Evolutionary conservation across 2,888 invertebrate species (phyloP), one percentile per base, ranked within the genome.

Genomic region (Trachelus troglodyta): DNA sequence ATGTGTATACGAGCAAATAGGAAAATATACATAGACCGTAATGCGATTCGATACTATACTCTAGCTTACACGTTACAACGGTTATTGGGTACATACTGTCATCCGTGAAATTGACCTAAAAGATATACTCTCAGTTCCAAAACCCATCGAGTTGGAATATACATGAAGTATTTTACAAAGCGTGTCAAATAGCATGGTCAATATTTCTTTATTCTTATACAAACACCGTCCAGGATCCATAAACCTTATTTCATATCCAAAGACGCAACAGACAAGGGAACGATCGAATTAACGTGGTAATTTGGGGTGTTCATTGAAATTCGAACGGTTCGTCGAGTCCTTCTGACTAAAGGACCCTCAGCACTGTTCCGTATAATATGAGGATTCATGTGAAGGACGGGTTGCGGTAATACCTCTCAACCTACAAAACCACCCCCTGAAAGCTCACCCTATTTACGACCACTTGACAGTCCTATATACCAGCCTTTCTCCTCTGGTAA

Each of bases 201-300:
- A 23, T 56, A 9, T 23, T 15, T 56, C 23, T 23, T 56, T 23
- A 9, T 23, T 2, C 23, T 56, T 15, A 23, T 23, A 9, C 56
- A 56, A 56, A 56, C 2, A 9, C 9, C 23, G 23, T 23, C 9
- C 9, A 56, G 23, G 23, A 56, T 9, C 56, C 56, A 56, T 56
- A 56, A 23, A 23, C 23, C 56, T 9, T 23, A 23, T 56, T 56
- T 56, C 56, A 56, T 23, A 23, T 9, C 56, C 56, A 56, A 56
- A 23, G 23, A 23, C 23, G 23, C 56, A 56, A 56, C 23, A 23
- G 56, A 6, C 23, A 23, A 56, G 56, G 23, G 73, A 35, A 33
- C 69, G 77, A 31, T 15, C n/a, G 56, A 83, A 86, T 88, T 85
- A 85, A 79, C 82, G 82, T 83, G 82, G 84, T 89, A 86, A 88